Evolutionary conservation across 2,113 vertebrate species (phyloP).

Genomic region (Nothocercus nigrocapillus): DNA sequence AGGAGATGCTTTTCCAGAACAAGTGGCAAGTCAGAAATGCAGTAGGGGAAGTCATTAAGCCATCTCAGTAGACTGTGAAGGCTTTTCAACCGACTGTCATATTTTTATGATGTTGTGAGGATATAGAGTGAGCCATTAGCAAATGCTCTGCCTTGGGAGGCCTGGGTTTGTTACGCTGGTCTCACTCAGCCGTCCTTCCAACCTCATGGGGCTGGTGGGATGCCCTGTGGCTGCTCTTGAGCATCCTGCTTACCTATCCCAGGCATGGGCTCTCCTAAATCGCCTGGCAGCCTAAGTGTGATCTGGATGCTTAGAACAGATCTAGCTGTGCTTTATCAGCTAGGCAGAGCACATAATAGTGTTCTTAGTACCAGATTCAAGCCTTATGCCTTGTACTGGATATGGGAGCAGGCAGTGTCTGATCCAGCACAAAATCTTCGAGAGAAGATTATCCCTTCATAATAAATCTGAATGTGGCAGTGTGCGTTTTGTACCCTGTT

Average conservation of each 20-base stretch:
- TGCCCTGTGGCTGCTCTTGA: not conserved
- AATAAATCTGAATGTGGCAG: not conserved
- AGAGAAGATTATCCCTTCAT: not conserved
- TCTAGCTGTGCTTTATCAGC: not conserved
- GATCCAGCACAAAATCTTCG: not conserved
- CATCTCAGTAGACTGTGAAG: not conserved
- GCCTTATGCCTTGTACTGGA: not conserved
- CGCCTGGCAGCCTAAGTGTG: not conserved
- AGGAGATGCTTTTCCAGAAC: not conserved
- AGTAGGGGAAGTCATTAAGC: not conserved
- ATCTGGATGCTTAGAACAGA: not conserved
- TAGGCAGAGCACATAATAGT: not conserved
- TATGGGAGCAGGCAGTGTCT: not conserved
- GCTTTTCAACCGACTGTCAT: not conserved
- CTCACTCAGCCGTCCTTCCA: not conserved
- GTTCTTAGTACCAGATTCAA: not conserved
- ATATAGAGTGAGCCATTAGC: not conserved
- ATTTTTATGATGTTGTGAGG: not conserved
- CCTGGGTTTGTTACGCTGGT: not conserved
- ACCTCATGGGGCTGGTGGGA: not conserved
- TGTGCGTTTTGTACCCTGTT: not conserved
- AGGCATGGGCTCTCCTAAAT: not conserved
- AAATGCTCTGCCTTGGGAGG: not conserved
- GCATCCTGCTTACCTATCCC: not conserved
- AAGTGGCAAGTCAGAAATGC: not conserved